Evolutionary conservation across 2,888 invertebrate genomes (phyloP), one percentile per base, ranked within the genome.

Genomic region (Diabrotica balteata): DNA sequence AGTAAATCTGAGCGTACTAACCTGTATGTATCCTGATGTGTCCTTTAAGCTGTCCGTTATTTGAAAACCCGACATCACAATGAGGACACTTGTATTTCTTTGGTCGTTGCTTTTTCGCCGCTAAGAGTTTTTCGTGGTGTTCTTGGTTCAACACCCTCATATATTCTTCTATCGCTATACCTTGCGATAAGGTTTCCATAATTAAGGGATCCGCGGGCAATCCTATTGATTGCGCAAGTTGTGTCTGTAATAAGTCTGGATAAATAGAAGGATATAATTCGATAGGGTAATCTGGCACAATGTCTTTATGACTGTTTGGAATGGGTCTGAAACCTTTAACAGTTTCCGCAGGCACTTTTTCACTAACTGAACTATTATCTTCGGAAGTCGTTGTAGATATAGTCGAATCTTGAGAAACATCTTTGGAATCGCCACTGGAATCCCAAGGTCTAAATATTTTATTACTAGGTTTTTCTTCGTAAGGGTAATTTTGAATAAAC

Each of bases 11-110:
- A 59, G 58, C 43, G 22, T 17, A 81, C 83, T 85, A 82, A 85
- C 94, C 95, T 49, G 95, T 95, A 79, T 96, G 96, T 64, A 95
- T 96, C 67, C 96, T 86, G n/a, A 95, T 90, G 80, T 96, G 96
- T 11, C 96, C 96, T 81, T 93, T 94, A 0, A 96, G 85, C 77
- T 96, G 96, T 0, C 96, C 96, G 82, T 95, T 96, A 82, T 96
- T 96, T n/a, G 95, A 95, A 82, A 96, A 96, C 0, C 94, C 94
- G 0, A 94, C 94, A 75, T 93, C 90, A 80, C 96, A 96, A 78
- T 94, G 92, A 0, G 93, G 92, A 79, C 97, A 97, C 75, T 94
- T 91, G 84, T 96, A 97, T 80, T 95, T 95, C 84, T 95, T 95
- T 1, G 96, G 96, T 1, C 95, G 87, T 75, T 93, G 90, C 78